phyloP scores from a whole-genome alignment of 2,113 vertebrate species.

The Cryptomyrus ogoouensis region DNA sequence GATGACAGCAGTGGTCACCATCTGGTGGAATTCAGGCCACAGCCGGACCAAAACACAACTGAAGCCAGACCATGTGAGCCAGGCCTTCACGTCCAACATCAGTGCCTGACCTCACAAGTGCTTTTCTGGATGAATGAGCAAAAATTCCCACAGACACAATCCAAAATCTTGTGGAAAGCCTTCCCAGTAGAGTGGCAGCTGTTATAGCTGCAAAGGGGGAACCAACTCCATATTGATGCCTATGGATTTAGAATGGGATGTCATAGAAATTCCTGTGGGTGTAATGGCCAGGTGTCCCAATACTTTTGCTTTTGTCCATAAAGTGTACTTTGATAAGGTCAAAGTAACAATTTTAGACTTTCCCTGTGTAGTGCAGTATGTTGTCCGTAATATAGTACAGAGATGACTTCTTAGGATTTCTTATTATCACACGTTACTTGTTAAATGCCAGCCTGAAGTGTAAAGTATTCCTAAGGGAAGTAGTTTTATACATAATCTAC shows the following conservation, averaged over 20 bases:
- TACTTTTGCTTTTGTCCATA: background rate
- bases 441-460: too few species aligned
- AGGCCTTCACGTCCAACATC: background rate
- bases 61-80: background rate
- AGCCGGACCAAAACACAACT: background rate
- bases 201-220: background rate
- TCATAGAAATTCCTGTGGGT: background rate
- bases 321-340: background rate
- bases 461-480: too few species aligned
- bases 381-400: too few species aligned
- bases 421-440: too few species aligned
- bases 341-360: background rate
- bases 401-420: too few species aligned
- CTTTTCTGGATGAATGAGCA: background rate
- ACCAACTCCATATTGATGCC: background rate
- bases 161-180: background rate
- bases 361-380: background rate
- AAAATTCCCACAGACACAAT: background rate
- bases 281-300: background rate
- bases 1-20: background rate
- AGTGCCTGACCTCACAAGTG: background rate
- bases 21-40: background rate
- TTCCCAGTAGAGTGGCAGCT: background rate
- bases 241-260: background rate
- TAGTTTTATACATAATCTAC: too few species aligned